A percentile compares a stretch with the other conserved stretches of the same genome.
phyloP scores from a whole-genome alignment of 2,797 vertebrate genomes.

The Gallinago stenura region DNA sequence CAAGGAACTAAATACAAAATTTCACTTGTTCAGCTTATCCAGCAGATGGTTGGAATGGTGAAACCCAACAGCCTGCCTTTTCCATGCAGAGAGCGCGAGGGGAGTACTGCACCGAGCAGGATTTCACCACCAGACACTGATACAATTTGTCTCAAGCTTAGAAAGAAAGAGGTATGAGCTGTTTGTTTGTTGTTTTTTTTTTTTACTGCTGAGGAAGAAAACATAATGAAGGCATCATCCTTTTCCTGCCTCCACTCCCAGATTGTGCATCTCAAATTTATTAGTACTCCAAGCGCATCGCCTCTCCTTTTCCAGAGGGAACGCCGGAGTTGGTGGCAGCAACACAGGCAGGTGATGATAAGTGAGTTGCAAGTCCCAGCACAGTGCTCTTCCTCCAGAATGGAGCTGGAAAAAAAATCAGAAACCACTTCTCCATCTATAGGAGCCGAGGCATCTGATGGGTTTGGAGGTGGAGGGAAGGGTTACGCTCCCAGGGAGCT shows the following conservation, averaged over 20 bases:
- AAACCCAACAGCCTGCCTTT: not conserved
- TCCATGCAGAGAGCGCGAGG: not conserved
- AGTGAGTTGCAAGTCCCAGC: not conserved
- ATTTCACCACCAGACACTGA: not conserved
- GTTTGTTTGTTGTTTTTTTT: no score
- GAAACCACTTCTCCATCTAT: not conserved
- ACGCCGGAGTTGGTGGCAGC: accelerated
- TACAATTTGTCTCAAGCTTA: not conserved
- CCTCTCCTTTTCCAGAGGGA: not conserved
- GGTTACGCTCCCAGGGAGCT: not conserved
- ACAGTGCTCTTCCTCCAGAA: not conserved
- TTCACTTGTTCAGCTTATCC: not conserved
- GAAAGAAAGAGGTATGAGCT: not conserved
- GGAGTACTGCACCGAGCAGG: not conserved
- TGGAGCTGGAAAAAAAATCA: not conserved
- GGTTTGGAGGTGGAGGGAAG: not conserved
- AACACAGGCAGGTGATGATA: not conserved
- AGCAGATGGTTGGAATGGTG: not conserved
- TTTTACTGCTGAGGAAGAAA: not conserved
- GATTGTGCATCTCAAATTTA: accelerated
- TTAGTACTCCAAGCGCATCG: accelerated
- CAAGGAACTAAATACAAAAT: not conserved
- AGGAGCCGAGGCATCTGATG: not conserved
- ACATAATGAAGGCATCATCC: accelerated
- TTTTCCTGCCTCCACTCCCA: not conserved